Evolutionary conservation across 2,888 invertebrate genomes (phyloP).

Genomic region (Limnephilus lunatus): DNA sequence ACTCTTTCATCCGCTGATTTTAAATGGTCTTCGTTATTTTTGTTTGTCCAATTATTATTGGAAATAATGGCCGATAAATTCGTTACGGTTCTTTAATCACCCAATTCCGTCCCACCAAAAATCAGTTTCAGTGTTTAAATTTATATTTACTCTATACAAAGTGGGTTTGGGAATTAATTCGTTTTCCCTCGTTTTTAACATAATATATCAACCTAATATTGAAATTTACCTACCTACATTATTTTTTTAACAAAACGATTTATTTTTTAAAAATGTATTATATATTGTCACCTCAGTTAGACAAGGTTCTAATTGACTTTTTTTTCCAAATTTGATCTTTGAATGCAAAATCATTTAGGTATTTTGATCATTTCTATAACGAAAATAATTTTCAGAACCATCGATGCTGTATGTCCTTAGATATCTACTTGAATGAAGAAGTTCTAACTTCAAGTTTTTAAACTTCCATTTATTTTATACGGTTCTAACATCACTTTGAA

Average conservation of each 20-base stretch:
- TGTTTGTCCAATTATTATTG: slow-evolving; percentile 2
- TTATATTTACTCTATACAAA: background rate
- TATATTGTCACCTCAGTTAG: too few relatives aligned
- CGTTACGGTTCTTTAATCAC: background rate
- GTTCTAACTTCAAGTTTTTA: too few relatives aligned
- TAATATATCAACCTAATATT: background rate
- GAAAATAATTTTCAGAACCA: too few relatives aligned
- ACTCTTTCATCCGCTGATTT: background rate
- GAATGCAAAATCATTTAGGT: too few relatives aligned
- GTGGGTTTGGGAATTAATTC: background rate
- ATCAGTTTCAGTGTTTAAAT: background rate
- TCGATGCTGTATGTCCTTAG: too few relatives aligned
- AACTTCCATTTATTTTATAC: too few relatives aligned
- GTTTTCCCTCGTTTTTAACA: background rate
- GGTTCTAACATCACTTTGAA: too few relatives aligned
- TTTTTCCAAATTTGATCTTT: too few relatives aligned
- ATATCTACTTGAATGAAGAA: too few relatives aligned
- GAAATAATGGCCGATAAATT: background rate
- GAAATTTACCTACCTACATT: too few relatives aligned
- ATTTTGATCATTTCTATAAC: too few relatives aligned
- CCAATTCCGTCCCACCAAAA: background rate
- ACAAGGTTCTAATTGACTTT: too few relatives aligned
- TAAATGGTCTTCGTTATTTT: background rate
- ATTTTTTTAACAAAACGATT: background rate
- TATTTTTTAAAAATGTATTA: background rate